These are phyloP conservation scores for Diorhabda elongata DNA, from an alignment of 1,140 invertebrate species.

Conservation along the genomic window DNA sequence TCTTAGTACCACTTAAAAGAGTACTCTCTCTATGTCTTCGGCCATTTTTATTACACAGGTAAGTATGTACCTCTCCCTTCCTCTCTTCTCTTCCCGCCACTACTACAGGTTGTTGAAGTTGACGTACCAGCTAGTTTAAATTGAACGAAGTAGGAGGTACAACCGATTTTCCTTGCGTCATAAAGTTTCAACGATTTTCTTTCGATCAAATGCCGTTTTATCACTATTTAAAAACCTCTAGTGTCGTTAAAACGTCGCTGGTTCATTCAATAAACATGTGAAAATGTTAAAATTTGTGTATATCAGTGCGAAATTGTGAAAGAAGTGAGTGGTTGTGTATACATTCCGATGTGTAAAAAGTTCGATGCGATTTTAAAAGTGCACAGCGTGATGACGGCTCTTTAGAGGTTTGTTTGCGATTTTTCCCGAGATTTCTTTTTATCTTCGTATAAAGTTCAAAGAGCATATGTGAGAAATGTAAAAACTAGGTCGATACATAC, in stretches of 20 bases:
- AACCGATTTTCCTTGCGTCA: neutral
- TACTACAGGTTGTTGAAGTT: constrained; percentile 2
- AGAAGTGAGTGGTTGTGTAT: neutral
- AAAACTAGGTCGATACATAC: neutral
- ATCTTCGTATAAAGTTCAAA: neutral
- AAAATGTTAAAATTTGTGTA: neutral
- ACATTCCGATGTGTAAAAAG: neutral
- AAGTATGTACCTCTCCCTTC: neutral
- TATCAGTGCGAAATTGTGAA: neutral
- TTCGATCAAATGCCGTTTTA: neutral
- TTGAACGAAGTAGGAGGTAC: neutral
- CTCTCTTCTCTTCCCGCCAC: neutral
- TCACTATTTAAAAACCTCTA: neutral
- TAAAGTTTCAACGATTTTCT: neutral
- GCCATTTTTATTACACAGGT: neutral
- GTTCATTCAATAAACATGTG: neutral
- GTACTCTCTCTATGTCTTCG: neutral
- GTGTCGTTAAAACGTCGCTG: neutral
- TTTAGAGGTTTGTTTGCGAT: neutral
- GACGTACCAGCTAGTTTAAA: neutral
- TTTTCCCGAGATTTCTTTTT: neutral
- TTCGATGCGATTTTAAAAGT: neutral
- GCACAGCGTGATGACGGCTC: neutral
- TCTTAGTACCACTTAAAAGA: too few species aligned
- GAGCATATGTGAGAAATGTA: neutral